These are phyloP conservation scores for Sander vitreus DNA, from an alignment of 2,113 vertebrate genomes.

Conservation along the genomic window DNA sequence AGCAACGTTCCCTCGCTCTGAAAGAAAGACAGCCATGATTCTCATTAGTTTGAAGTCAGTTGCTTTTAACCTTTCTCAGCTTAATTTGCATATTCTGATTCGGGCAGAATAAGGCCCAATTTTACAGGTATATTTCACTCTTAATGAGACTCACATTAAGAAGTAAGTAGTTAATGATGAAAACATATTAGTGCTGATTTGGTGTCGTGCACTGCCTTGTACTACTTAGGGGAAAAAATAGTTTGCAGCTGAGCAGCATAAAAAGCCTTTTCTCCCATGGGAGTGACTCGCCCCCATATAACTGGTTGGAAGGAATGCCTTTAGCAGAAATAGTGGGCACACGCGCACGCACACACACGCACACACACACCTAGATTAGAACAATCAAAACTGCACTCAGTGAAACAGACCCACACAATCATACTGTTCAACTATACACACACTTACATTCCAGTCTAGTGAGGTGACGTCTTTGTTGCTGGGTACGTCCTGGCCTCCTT, in stretches of 20 bases:
- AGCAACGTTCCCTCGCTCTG: slow-evolving; percentile 99
- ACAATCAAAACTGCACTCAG: slow-evolving; percentile 28
- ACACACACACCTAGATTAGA: slow-evolving; percentile 35
- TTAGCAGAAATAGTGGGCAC: slow-evolving; percentile 16
- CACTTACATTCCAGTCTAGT: slow-evolving; percentile 96
- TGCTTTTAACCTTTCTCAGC: not conserved
- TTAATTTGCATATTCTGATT: not conserved
- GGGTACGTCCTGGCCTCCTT: slow-evolving; percentile 98
- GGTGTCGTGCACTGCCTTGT: not conserved
- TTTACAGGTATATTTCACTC: not conserved
- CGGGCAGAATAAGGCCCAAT: not conserved
- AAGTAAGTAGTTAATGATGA: not conserved
- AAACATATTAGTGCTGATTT: slow-evolving; percentile 10
- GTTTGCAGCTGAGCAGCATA: slow-evolving; percentile 20
- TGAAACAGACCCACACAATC: slow-evolving; percentile 12
- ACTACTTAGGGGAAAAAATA: slow-evolving; percentile 1
- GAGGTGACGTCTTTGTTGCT: slow-evolving; percentile 99
- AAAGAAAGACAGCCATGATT: slow-evolving; percentile 42
- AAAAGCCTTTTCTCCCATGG: not conserved
- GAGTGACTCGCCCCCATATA: slow-evolving; percentile 33
- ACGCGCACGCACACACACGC: slow-evolving; percentile 9
- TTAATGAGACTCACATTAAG: not conserved
- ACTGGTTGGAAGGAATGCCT: slow-evolving; percentile 52
- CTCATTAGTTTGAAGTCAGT: not conserved
- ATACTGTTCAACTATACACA: slow-evolving; percentile 4